Percentiles rank a stretch among this genome's conserved stretches.
Evolutionary conservation across 2,888 invertebrate genomes (phyloP).

Genomic region (Epicampocera succincta): DNA sequence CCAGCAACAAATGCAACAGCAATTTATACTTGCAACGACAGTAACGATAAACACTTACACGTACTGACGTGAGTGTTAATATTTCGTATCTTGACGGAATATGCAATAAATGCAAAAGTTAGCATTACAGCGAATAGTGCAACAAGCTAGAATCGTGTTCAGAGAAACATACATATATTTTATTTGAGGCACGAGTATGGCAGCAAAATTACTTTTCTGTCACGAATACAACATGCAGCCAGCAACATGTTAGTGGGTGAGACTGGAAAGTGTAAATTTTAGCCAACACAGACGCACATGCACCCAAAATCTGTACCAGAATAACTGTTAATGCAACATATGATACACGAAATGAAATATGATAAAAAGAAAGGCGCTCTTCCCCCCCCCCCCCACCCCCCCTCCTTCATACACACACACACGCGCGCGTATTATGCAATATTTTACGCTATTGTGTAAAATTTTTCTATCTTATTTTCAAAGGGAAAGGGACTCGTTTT

Average conservation of each 20-base stretch:
- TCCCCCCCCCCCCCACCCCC: too few relatives aligned
- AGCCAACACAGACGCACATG: neutral
- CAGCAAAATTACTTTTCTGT: slow-evolving; percentile 32
- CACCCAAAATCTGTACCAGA: neutral
- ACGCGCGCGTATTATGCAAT: neutral
- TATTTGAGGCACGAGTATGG: slow-evolving; percentile 33
- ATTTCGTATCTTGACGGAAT: slow-evolving; percentile 9
- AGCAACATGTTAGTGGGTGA: neutral
- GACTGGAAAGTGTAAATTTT: neutral
- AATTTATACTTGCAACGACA: slow-evolving; percentile 6
- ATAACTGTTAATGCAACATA: slow-evolving; percentile 60
- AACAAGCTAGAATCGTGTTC: slow-evolving; percentile 63
- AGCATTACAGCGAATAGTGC: slow-evolving; percentile 53
- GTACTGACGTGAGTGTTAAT: slow-evolving; percentile 23
- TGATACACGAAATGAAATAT: slow-evolving; percentile 48
- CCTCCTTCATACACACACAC: too few relatives aligned
- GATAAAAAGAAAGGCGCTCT: too few relatives aligned
- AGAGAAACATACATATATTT: slow-evolving; percentile 49
- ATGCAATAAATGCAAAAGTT: slow-evolving; percentile 50
- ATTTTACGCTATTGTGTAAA: slow-evolving; percentile 7
- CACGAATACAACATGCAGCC: neutral
- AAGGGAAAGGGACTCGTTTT: neutral
- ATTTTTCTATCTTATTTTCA: slow-evolving; percentile 17
- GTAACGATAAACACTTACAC: slow-evolving; percentile 8
- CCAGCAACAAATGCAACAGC: slow-evolving; percentile 37